Conservation (phyloP, 2,113 vertebrate species). For the Felis catus region F.catus_Fca126_mat1.0 CM031424.1:80300501-80301000, state of each 20-base stretch:
- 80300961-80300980: neutral
- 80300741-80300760: neutral
- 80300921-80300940: neutral
- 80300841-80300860: neutral
- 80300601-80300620: neutral
- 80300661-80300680: neutral
- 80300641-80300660: neutral
- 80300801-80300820: neutral
- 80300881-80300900: neutral
- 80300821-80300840: neutral
- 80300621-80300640: neutral
- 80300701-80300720: neutral
- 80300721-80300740: neutral
- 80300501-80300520: neutral
- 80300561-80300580: neutral
- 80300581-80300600: neutral
- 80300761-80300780: neutral
- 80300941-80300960: neutral
- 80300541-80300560: neutral
- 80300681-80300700: neutral
- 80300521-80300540: neutral
- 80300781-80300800: neutral
- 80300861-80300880: neutral
- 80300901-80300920: neutral
- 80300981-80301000: neutral